phyloP scores from a whole-genome alignment of 2,888 invertebrate genomes.

The Augiades crinisus region DNA sequence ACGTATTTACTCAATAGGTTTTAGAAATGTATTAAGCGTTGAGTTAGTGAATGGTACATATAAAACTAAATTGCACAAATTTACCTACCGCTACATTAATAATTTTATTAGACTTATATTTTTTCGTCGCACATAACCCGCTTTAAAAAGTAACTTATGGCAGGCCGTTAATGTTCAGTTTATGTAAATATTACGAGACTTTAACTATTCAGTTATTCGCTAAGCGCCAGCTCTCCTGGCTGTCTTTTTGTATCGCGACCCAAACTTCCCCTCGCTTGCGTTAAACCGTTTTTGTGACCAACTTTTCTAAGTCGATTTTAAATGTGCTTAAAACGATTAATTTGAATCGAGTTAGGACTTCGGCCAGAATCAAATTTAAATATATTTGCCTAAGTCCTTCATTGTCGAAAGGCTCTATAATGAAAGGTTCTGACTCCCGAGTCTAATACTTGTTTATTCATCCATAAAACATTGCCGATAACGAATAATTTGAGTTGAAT shows the following conservation, averaged over 20 bases:
- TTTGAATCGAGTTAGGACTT: slow-evolving; percentile 48
- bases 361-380: slow-evolving; percentile 9
- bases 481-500: slow-evolving; percentile 49
- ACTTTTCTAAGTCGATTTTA: slow-evolving; percentile 38
- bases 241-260: slow-evolving; percentile 67
- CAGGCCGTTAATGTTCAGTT: slow-evolving; percentile 70
- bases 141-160: slow-evolving; percentile 44
- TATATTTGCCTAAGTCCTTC: slow-evolving; percentile 5
- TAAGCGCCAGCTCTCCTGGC: slow-evolving; percentile 65
- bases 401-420: slow-evolving; percentile 2
- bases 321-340: slow-evolving; percentile 56
- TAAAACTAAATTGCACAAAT: no score
- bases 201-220: slow-evolving; percentile 80
- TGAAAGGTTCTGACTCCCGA: slow-evolving; percentile 1
- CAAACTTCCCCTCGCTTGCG: slow-evolving; percentile 44
- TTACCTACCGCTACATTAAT: no score
- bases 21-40: no score
- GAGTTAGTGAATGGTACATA: no score
- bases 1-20: no score
- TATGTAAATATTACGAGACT: slow-evolving; percentile 78
- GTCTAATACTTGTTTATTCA: slow-evolving; percentile 25
- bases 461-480: slow-evolving; percentile 33
- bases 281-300: slow-evolving; percentile 41
- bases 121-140: slow-evolving; percentile 40
- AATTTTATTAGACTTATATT: no score